Conservation (phyloP, 2,888 invertebrate genomes). For the Sarcophaga carnaria region DNA sequence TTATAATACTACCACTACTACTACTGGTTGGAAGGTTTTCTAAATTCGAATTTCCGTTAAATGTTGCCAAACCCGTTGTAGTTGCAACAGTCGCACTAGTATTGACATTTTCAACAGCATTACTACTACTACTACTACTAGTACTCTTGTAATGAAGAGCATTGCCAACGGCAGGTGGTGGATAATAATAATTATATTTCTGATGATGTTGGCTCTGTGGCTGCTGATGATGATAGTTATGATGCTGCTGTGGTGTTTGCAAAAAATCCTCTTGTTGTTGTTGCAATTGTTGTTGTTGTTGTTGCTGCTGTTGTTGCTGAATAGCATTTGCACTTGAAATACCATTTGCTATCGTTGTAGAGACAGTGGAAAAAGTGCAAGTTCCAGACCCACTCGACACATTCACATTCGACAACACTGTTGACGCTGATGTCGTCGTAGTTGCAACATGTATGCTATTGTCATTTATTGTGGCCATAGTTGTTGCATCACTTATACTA, state of each 20-base stretch:
- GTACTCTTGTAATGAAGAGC: constrained; percentile 26
- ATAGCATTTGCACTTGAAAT: constrained; percentile 67
- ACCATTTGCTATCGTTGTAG: constrained; percentile 46
- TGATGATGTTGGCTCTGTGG: constrained; percentile 64
- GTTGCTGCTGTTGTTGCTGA: constrained; percentile 54
- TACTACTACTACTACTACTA: neutral
- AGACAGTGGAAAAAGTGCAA: constrained; percentile 68
- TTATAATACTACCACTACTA: constrained; percentile 48
- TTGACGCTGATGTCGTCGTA: constrained; percentile 44
- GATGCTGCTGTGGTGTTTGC: constrained; percentile 63
- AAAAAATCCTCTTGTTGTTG: constrained; percentile 47
- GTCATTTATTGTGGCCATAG: constrained; percentile 69
- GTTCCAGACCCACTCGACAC: constrained; percentile 58
- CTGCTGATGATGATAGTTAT: constrained; percentile 63
- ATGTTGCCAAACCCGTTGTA: constrained; percentile 77
- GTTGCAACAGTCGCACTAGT: constrained; percentile 35
- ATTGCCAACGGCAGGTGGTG: constrained; percentile 64
- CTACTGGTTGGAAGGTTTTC: constrained; percentile 74
- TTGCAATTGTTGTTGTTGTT: constrained; percentile 42
- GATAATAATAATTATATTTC: constrained; percentile 66
- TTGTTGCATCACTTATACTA: constrained; percentile 65
- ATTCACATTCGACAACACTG: constrained; percentile 49
- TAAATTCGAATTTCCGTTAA: constrained; percentile 80
- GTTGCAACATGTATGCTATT: constrained; percentile 57
- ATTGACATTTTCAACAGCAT: constrained; percentile 45